Percentiles rank a stretch among this genome's conserved stretches.
phyloP scores from a whole-genome alignment of 2,888 invertebrate genomes.

The Frankliniella fusca region DNA sequence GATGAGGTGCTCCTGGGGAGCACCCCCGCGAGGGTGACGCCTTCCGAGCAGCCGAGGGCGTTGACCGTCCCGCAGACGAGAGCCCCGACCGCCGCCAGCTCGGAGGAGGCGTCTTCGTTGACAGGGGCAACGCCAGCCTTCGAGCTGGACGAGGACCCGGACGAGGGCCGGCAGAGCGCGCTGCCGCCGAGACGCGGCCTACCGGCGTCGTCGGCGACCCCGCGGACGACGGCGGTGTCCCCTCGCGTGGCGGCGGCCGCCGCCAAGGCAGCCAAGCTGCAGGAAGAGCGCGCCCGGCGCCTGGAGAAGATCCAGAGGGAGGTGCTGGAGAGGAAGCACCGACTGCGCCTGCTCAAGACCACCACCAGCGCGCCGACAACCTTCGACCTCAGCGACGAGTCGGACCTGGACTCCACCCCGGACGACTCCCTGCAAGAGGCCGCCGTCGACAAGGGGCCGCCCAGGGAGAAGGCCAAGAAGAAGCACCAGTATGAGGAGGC shows the following conservation, averaged over 20 bases:
- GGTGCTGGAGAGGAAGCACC: background rate
- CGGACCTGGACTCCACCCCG: background rate
- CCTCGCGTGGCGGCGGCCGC: background rate
- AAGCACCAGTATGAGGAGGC: background rate
- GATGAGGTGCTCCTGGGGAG: background rate
- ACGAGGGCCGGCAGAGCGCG: too few relatives aligned
- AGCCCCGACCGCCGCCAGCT: too few relatives aligned
- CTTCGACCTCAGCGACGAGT: background rate
- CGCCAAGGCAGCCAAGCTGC: background rate
- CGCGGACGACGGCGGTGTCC: background rate
- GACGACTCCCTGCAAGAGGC: background rate
- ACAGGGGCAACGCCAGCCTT: background rate
- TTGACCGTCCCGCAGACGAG: too few relatives aligned
- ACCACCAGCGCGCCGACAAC: background rate
- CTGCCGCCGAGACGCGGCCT: too few relatives aligned
- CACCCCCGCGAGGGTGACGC: too few relatives aligned
- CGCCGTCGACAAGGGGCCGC: background rate
- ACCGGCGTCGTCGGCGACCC: background rate
- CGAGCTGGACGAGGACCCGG: background rate
- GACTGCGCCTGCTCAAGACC: background rate
- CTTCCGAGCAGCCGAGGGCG: too few relatives aligned
- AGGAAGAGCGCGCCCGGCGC: background rate
- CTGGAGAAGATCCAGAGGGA: constrained; percentile 11
- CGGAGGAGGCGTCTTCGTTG: background rate
- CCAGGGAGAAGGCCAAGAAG: background rate